A percentile compares a stretch with the other conserved stretches of the same genome.
These are phyloP conservation scores for Gastrophysa polygoni DNA, from an alignment of 2,888 invertebrate genomes.

Conservation along the genomic window DNA sequence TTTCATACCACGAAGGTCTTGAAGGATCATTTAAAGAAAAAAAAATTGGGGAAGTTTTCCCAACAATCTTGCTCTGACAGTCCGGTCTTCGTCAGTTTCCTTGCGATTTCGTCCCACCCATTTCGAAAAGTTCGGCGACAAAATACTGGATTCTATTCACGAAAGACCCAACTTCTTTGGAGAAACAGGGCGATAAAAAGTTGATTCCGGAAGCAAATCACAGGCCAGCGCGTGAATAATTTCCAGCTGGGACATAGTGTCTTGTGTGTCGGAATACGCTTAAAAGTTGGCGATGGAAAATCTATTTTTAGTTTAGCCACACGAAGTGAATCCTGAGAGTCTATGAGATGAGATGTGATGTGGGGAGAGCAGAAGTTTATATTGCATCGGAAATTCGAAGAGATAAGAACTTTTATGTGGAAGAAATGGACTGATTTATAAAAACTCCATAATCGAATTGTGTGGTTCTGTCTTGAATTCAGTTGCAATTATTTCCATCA, in stretches of 20 bases:
- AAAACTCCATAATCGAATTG: too few species aligned
- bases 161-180: slow-evolving; percentile 1
- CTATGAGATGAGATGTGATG: not conserved
- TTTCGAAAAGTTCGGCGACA: slow-evolving; percentile 8
- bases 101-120: not conserved
- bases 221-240: slow-evolving; percentile 11
- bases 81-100: not conserved
- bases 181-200: slow-evolving; percentile 7
- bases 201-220: slow-evolving; percentile 11
- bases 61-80: not conserved
- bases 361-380: too few species aligned
- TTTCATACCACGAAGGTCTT: too few species aligned
- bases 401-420: too few species aligned
- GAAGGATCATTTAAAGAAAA: too few species aligned
- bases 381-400: too few species aligned
- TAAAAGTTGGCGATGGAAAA: slow-evolving; percentile 21
- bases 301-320: slow-evolving; percentile 6
- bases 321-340: not conserved
- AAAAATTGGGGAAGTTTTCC: too few species aligned
- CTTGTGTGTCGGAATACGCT: slow-evolving; percentile 7
- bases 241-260: slow-evolving; percentile 18
- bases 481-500: too few species aligned
- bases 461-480: too few species aligned
- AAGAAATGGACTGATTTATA: too few species aligned
- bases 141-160: slow-evolving; percentile 1